Percentiles rank a stretch among this genome's conserved stretches.
phyloP scores from a whole-genome alignment of 2,113 vertebrate genomes.

The Silurus meridionalis region DNA sequence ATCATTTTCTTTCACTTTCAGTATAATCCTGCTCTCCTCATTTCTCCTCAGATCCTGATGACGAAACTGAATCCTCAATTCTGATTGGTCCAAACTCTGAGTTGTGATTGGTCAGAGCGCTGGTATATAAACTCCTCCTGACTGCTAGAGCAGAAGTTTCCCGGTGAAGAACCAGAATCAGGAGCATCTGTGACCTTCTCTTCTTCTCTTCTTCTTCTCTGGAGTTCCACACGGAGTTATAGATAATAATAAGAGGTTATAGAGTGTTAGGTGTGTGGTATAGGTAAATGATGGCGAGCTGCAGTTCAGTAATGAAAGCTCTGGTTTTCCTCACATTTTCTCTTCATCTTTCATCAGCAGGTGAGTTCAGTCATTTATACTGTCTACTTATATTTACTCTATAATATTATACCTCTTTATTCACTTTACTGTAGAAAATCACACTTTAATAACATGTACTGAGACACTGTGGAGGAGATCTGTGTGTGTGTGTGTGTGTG shows the following conservation, averaged over 20 bases:
- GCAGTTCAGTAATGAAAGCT: neutral
- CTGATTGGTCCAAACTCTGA: neutral
- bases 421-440: too few species aligned
- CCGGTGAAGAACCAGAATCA: too few species aligned
- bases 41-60: neutral
- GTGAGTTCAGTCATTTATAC: neutral
- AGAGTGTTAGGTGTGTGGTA: too few species aligned
- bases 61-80: neutral
- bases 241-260: neutral
- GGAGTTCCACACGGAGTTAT: neutral
- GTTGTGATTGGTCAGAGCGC: neutral
- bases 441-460: too few species aligned
- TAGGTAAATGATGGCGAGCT: neutral
- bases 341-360: neutral
- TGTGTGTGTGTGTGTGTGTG: too few species aligned
- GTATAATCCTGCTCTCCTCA: neutral
- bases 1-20: neutral
- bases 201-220: neutral
- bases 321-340: neutral
- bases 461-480: too few species aligned
- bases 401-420: neutral
- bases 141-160: neutral
- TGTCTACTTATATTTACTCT: too few species aligned
- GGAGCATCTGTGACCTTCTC: too few species aligned
- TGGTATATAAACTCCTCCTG: neutral